Evolutionary conservation across 2,797 vertebrate genomes (phyloP).

Genomic region (Craterocephalus amniculus): DNA sequence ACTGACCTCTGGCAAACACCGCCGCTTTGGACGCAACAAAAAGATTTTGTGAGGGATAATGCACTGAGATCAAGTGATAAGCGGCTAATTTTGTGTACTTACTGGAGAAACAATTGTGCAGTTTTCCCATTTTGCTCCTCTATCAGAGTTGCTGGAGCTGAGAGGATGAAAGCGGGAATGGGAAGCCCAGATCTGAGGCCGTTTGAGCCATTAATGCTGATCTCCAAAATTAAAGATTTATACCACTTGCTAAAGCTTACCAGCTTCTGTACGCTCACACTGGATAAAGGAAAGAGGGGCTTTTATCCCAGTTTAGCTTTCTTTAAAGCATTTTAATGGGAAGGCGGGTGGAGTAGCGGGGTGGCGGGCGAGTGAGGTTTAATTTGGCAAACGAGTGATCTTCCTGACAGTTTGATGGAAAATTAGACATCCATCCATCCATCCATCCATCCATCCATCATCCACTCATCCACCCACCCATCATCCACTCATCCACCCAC

Average conservation of each 20-base stretch:
- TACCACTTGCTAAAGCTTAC: constrained; percentile 84
- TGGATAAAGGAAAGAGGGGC: constrained; percentile 59
- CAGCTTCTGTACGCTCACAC: constrained; percentile 62
- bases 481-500: no score
- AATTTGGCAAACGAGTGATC: constrained; percentile 89
- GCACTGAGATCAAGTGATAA: constrained; percentile 98
- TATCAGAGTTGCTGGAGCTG: constrained; percentile 80
- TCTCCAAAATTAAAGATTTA: constrained; percentile 94
- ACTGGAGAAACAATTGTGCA: constrained; percentile 87
- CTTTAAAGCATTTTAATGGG: constrained; percentile 84
- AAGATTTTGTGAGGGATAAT: constrained; percentile 94
- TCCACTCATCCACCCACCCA: no score
- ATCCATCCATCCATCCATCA: no score
- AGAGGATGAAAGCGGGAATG: constrained; percentile 83
- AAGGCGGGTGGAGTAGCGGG: background rate
- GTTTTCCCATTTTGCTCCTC: constrained; percentile 19
- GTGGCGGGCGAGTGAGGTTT: constrained; percentile 89
- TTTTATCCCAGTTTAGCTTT: constrained; percentile 23
- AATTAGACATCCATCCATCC: no score
- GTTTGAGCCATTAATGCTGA: constrained; percentile 88
- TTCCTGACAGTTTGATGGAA: constrained; percentile 88
- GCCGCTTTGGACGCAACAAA: no score
- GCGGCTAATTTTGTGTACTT: constrained; percentile 98
- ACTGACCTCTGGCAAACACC: constrained; percentile 79
- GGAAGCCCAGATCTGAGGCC: constrained; percentile 85